Base-by-base conservation (phyloP, 2,797 vertebrate species). In the Neostethus bicornis region DNA sequence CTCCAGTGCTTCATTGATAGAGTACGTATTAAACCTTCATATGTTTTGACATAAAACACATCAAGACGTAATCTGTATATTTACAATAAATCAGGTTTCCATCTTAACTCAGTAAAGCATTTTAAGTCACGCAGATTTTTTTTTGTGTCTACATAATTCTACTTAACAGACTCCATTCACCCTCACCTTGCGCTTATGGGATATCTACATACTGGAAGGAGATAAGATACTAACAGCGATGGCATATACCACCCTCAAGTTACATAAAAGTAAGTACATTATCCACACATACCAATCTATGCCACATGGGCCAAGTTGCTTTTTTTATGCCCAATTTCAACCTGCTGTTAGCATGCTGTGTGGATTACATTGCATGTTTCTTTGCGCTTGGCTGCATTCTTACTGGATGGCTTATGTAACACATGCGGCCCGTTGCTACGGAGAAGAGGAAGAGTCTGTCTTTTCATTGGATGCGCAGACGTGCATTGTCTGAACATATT, bases 1-100 rank as follows among this genome's bases (percentile, higher is more conserved):
- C 89, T 97, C 38, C 96, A 97, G 78, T 96, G 95, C 77, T 97
- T 97, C 87, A 94, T 97, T 31, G 95, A 97, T 77, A 85, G 96
- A 89, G 96, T 97, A 79, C 92, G 95, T 80, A 16, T 74, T 66
- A 69, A 61, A 58, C 31, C n/a, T 12, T 53, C 4, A 38, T 17
- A 39, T 56, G 44, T 49, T 59, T 9, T 20, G 52, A 55, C 31
- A 44, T 19, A 4, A 46, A 14, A 11, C 10, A 4, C 32, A 44
- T 10, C 0, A 46, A 21, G 5, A 5, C 34, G 34, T 9, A 16
- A 38, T 19, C 37, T 39, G 20, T 20, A 21, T 37, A 19, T 39
- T 8, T 19, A 7, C 19, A 16, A 4, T 17, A 9, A 5, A 4
- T 39, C 20, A 17, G 41, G 41, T 5, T 8, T 10, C 19, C 19